phyloP scores from a whole-genome alignment of 2,888 invertebrate species.

The Cephus nigrinus region DNA sequence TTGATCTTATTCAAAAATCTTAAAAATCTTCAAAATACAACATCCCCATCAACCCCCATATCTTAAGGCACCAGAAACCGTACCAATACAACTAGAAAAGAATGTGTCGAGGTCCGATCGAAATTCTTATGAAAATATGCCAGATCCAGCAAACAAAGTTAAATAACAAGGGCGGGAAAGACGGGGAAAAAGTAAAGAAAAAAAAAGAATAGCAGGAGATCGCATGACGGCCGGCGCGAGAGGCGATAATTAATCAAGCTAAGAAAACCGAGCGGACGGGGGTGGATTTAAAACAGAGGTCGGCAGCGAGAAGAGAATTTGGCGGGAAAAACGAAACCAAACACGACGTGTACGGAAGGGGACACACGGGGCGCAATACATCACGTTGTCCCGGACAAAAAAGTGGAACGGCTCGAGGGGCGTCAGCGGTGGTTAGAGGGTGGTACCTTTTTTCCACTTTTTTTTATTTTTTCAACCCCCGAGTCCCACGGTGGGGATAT shows the following conservation, averaged over 20 bases:
- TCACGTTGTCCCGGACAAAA: conserved; percentile 52
- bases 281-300: conserved; percentile 43
- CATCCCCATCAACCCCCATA: background rate
- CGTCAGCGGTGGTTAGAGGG: conserved; percentile 12
- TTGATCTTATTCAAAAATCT: background rate
- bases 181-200: background rate
- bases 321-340: conserved; percentile 63
- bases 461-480: conserved; percentile 9
- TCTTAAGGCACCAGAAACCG: no score
- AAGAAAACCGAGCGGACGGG: conserved; percentile 49
- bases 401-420: conserved; percentile 22
- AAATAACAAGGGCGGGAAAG: background rate
- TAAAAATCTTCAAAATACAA: background rate
- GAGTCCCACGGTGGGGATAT: background rate
- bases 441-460: conserved; percentile 11
- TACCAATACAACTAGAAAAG: background rate
- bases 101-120: no score
- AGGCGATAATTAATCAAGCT: conserved; percentile 59
- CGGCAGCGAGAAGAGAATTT: conserved; percentile 48
- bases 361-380: conserved; percentile 54
- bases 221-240: conserved; percentile 12
- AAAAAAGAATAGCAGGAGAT: conserved; percentile 15
- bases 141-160: background rate
- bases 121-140: background rate
- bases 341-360: conserved; percentile 46